Evolutionary conservation across 1,140 invertebrate species (phyloP).

Genomic region (Brachionus calyciflorus): DNA sequence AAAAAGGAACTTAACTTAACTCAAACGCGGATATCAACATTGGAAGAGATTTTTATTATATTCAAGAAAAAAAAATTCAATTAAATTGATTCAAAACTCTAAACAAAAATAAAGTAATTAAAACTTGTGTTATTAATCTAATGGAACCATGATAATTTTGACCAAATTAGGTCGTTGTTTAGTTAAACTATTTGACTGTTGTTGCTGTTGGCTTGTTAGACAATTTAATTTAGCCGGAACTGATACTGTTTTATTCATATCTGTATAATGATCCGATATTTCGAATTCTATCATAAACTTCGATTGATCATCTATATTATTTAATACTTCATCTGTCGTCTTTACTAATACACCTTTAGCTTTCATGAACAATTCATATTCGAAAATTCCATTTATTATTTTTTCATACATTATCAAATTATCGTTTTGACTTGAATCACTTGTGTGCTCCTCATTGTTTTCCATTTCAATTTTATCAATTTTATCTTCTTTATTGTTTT

Average conservation of each 20-base stretch:
- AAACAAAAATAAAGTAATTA: neutral
- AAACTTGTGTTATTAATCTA: neutral
- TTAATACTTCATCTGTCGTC: conserved; percentile 29
- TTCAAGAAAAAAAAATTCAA: neutral
- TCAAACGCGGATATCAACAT: too few relatives aligned
- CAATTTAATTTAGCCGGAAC: conserved; percentile 1
- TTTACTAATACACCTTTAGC: conserved; percentile 13
- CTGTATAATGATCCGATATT: neutral
- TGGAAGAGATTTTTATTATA: too few relatives aligned
- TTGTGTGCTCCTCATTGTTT: neutral
- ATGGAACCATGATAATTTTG: neutral
- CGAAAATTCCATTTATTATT: neutral
- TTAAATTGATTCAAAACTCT: conserved; percentile 10
- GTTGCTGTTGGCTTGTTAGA: neutral
- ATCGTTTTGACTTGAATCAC: neutral
- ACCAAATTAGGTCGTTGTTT: neutral
- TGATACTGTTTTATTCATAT: neutral
- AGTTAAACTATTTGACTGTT: neutral
- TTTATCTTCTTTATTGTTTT: neutral
- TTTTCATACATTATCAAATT: neutral
- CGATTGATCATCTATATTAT: conserved; percentile 28
- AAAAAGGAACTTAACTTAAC: too few relatives aligned
- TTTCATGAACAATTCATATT: conserved; percentile 27
- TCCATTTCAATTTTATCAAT: neutral
- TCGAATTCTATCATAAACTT: conserved; percentile 37